These are phyloP conservation scores for Ormyrus labotus DNA, from an alignment of 2,888 invertebrate species.

Conservation along the genomic window DNA sequence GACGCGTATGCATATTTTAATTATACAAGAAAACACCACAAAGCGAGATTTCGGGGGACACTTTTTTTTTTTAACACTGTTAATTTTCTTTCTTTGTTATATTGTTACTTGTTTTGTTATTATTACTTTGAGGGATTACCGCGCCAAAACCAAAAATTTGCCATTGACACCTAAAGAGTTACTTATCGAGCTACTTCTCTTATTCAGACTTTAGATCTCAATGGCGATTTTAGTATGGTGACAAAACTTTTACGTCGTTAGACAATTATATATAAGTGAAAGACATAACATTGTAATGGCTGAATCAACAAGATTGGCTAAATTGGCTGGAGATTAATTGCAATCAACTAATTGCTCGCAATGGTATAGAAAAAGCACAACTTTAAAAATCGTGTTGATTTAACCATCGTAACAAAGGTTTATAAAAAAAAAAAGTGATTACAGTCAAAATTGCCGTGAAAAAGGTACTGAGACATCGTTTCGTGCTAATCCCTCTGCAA, in stretches of 20 bases:
- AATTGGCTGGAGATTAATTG: too few species aligned
- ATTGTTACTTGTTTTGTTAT: conserved; percentile 36
- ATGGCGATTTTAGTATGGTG: conserved; percentile 28
- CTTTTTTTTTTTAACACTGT: neutral
- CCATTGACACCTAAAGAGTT: conserved; percentile 39
- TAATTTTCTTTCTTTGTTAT: conserved; percentile 17
- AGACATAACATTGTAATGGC: conserved; percentile 26
- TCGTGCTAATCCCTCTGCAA: conserved; percentile 56
- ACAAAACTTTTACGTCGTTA: conserved; percentile 35
- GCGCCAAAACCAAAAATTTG: conserved; percentile 34
- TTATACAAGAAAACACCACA: conserved; percentile 60
- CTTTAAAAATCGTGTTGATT: conserved; percentile 27
- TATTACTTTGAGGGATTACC: conserved; percentile 23
- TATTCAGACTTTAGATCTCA: conserved; percentile 26
- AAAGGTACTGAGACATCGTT: conserved; percentile 30
- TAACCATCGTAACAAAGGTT: neutral
- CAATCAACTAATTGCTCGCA: too few species aligned
- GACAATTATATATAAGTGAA: conserved; percentile 37
- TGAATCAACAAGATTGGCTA: conserved; percentile 26
- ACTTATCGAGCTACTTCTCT: neutral
- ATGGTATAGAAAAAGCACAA: neutral
- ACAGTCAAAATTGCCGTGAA: conserved; percentile 40
- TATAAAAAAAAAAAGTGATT: conserved; percentile 37
- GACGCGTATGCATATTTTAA: conserved; percentile 69
- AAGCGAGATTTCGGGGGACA: conserved; percentile 8